Evolutionary conservation across 2,888 invertebrate genomes (phyloP).

Genomic region (Oscheius onirici): DNA sequence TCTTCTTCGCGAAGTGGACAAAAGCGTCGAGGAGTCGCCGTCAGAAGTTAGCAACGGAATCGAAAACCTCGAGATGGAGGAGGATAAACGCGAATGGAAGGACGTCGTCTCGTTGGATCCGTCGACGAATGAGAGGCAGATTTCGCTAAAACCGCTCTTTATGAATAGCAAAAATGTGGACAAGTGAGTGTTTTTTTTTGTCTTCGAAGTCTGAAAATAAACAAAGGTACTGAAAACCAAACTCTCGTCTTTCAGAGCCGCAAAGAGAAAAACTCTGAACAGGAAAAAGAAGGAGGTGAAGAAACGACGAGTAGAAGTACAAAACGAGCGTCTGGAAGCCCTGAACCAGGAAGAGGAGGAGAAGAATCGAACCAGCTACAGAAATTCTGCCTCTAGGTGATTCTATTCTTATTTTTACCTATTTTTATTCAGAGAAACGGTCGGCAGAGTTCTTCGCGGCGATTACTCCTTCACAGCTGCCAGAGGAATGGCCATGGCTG

Average conservation of each 20-base stretch:
- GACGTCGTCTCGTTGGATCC: conserved; percentile 47
- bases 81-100: conserved; percentile 28
- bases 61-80: background rate
- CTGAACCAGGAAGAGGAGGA: conserved; percentile 36
- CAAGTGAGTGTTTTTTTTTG: conserved; percentile 6
- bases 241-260: background rate
- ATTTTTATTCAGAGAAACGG: conserved; percentile 45
- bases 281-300: conserved; percentile 36
- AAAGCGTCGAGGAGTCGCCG: background rate
- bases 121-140: conserved; percentile 45
- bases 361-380: conserved; percentile 34
- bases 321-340: conserved; percentile 13
- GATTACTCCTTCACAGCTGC: conserved; percentile 56
- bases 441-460: conserved; percentile 60
- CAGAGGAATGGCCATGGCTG: conserved; percentile 49
- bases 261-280: conserved; percentile 18
- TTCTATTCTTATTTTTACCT: background rate
- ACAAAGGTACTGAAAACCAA: too few species aligned
- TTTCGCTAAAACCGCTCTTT: conserved; percentile 40
- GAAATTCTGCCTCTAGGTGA: conserved; percentile 45
- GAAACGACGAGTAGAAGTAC: conserved; percentile 36
- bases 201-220: too few species aligned
- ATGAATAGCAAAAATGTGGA: conserved; percentile 12
- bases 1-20: background rate
- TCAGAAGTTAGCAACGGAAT: background rate